Evolutionary conservation across 2,888 invertebrate species (phyloP).

Genomic region (Latheticus oryzae): DNA sequence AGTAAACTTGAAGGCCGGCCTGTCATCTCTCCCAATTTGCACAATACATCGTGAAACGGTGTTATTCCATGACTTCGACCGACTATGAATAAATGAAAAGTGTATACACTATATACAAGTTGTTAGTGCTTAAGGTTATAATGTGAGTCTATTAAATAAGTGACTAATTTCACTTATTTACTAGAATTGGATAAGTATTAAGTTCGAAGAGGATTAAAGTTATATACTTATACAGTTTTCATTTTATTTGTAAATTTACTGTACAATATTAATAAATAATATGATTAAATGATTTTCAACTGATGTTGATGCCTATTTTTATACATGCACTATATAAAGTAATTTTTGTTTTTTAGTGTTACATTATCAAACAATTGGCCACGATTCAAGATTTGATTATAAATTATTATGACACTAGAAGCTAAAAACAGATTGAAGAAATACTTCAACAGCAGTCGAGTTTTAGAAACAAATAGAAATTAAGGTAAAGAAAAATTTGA

Average conservation of each 20-base stretch:
- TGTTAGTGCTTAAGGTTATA: constrained; percentile 53
- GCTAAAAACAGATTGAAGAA: constrained; percentile 15
- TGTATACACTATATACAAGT: constrained; percentile 61
- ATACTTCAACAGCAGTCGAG: constrained; percentile 13
- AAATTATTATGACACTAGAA: constrained; percentile 11
- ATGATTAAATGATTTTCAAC: constrained; percentile 43
- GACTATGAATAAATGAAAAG: constrained; percentile 64
- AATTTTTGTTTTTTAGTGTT: too few species aligned
- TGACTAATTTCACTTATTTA: constrained; percentile 51
- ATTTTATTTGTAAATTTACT: constrained; percentile 66
- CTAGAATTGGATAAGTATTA: constrained; percentile 63
- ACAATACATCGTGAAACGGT: constrained; percentile 53
- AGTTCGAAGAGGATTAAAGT: constrained; percentile 55
- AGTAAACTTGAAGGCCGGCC: constrained; percentile 97
- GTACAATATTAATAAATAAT: constrained; percentile 64
- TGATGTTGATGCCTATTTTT: too few species aligned
- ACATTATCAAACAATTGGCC: too few species aligned
- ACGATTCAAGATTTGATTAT: constrained; percentile 23
- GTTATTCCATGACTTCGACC: constrained; percentile 56
- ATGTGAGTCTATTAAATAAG: constrained; percentile 52
- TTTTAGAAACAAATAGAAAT: too few species aligned
- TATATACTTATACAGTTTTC: constrained; percentile 65
- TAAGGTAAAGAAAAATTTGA: too few species aligned
- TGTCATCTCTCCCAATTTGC: constrained; percentile 39
- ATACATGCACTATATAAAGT: too few species aligned